Evolutionary conservation across 2,113 vertebrate genomes (phyloP).

Genomic region (Epinephelus lanceolatus): DNA sequence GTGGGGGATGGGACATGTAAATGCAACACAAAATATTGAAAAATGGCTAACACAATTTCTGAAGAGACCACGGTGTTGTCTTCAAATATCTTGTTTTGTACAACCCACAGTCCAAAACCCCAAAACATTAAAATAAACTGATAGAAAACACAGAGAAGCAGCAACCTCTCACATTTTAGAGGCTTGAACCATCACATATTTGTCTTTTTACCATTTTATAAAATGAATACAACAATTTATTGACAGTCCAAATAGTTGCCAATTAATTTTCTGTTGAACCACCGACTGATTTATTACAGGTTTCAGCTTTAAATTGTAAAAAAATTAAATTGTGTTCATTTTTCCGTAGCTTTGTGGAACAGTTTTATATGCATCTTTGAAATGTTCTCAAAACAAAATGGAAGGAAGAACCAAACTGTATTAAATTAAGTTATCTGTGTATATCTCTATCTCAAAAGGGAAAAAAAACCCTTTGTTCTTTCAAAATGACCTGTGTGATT

Average conservation of each 20-base stretch:
- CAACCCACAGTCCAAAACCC: background rate
- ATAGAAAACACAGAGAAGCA: background rate
- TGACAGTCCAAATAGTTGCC: background rate
- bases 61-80: background rate
- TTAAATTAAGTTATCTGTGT: background rate
- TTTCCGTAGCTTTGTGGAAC: no score
- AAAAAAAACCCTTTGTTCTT: conserved; percentile 6
- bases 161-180: background rate
- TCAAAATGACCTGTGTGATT: conserved; percentile 14
- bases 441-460: background rate
- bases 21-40: background rate
- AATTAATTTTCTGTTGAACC: background rate
- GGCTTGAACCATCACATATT: no score
- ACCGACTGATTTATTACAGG: no score
- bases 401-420: no score
- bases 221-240: no score
- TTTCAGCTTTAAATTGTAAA: no score
- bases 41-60: background rate
- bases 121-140: background rate
- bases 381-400: no score
- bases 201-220: no score
- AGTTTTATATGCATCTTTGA: background rate
- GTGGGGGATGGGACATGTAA: no score
- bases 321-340: no score
- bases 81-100: background rate